phyloP scores from a whole-genome alignment of 1,140 invertebrate genomes.

The Leucophenga varia region DNA sequence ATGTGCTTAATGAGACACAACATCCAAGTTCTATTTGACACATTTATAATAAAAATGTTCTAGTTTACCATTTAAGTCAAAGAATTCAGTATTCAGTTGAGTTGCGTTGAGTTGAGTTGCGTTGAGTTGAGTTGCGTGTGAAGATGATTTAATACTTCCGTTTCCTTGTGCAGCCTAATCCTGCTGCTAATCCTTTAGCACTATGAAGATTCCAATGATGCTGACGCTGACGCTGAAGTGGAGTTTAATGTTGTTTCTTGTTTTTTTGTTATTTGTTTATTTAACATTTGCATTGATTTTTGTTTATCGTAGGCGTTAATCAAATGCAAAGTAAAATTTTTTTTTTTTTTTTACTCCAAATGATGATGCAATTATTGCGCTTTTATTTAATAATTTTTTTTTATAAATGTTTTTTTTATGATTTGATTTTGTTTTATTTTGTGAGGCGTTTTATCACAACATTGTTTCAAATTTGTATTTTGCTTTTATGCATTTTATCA shows the following conservation, averaged over 20 bases:
- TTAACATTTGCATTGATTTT: no score
- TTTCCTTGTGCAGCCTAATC: no score
- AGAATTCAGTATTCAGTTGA: conserved; percentile 39
- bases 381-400: conserved; percentile 1
- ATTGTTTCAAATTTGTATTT: conserved; percentile 10
- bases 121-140: conserved; percentile 9
- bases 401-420: conserved; percentile 11
- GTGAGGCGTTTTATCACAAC: conserved; percentile 17
- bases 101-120: conserved; percentile 7
- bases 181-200: background rate
- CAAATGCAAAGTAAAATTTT: no score
- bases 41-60: conserved; percentile 26
- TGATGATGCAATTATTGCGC: no score
- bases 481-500: conserved; percentile 20
- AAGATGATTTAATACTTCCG: no score
- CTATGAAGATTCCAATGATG: background rate
- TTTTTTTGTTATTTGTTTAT: no score
- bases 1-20: conserved; percentile 33
- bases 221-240: conserved; percentile 4
- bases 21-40: conserved; percentile 33
- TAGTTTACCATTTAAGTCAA: no score
- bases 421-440: conserved; percentile 8
- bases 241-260: no score
- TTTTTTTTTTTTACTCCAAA: no score
- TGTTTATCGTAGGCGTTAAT: no score